phyloP scores from a whole-genome alignment of 2,888 invertebrate species.

The Lithosia quadra region DNA sequence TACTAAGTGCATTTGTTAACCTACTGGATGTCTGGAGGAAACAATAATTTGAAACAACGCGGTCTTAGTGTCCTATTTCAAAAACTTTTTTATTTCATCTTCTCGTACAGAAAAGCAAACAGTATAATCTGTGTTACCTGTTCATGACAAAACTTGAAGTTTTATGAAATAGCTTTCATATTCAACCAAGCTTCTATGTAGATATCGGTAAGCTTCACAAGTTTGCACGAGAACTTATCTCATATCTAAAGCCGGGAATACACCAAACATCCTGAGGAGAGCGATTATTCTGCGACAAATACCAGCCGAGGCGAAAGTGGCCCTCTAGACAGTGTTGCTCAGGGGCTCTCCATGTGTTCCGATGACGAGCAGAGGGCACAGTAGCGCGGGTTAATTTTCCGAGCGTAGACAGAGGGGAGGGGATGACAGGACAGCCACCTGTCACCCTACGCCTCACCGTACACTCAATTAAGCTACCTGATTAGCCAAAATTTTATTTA shows the following conservation, averaged over 20 bases:
- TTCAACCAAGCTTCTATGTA: not conserved
- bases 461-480: no score
- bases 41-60: not conserved
- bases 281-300: not conserved
- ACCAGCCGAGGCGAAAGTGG: no score
- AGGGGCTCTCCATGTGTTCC: no score
- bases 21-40: not conserved
- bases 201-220: not conserved
- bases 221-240: conserved; percentile 1
- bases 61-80: not conserved
- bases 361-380: no score
- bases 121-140: not conserved
- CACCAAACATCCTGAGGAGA: not conserved
- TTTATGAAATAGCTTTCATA: not conserved
- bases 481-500: no score
- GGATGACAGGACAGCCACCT: no score
- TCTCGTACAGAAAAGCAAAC: not conserved
- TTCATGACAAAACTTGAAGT: not conserved
- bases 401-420: no score
- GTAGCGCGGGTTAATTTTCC: no score
- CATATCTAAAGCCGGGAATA: not conserved
- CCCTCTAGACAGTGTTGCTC: no score
- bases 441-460: no score
- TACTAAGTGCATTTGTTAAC: not conserved
- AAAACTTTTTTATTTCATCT: not conserved